Evolutionary conservation across 92 coral and sea anemone genomes (phyloP).

Genomic region (Zoanthus solanderi): DNA sequence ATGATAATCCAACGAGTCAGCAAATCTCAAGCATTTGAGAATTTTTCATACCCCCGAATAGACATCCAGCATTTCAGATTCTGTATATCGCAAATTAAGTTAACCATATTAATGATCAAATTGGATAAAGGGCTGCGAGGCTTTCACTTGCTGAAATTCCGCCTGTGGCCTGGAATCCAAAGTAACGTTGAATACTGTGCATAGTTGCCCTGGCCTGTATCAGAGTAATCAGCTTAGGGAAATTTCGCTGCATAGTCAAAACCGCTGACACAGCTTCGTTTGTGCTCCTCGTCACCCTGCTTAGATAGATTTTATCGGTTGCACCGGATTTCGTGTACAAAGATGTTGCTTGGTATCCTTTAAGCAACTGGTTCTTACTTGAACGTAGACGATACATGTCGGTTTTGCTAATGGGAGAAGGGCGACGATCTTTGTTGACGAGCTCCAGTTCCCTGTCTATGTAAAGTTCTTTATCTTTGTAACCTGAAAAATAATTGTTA

Average conservation of each 20-base stretch:
- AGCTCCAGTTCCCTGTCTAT: conserved; percentile 55
- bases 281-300: conserved; percentile 35
- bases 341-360: conserved; percentile 34
- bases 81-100: neutral
- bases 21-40: no score
- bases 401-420: conserved; percentile 6
- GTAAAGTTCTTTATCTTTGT: conserved; percentile 60
- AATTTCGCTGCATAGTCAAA: conserved; percentile 29
- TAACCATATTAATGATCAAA: conserved; percentile 4
- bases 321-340: conserved; percentile 49
- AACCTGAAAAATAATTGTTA: conserved; percentile 46
- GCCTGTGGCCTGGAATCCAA: conserved; percentile 3
- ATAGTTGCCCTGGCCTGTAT: conserved; percentile 57
- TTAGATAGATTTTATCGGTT: conserved; percentile 48
- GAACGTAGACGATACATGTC: conserved; percentile 58
- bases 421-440: conserved; percentile 46
- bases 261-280: conserved; percentile 60
- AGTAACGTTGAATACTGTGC: conserved; percentile 38
- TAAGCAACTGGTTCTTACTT: conserved; percentile 27
- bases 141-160: conserved; percentile 4
- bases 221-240: conserved; percentile 61
- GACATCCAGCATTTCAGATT: neutral
- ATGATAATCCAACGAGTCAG: no score
- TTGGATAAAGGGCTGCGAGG: conserved; percentile 9
- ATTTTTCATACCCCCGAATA: neutral